These are phyloP conservation scores for Empidonax alnorum DNA, from an alignment of 2,113 vertebrate species.

Conservation along the genomic window DNA sequence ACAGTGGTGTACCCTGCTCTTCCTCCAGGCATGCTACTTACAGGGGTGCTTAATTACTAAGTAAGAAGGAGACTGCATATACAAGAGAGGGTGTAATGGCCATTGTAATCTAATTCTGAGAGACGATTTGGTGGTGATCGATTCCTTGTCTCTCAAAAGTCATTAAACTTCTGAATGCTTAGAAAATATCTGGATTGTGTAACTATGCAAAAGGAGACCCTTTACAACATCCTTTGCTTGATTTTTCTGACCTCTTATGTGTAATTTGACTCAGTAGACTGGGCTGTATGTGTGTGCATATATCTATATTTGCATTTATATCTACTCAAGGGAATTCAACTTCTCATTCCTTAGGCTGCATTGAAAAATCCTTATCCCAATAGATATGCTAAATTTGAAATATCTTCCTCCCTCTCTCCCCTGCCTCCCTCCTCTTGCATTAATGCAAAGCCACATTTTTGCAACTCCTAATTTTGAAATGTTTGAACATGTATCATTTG, in stretches of 20 bases:
- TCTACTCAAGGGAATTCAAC: conserved; percentile 11
- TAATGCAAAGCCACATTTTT: conserved; percentile 14
- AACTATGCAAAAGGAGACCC: not conserved
- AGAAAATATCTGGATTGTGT: not conserved
- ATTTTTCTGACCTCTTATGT: conserved; percentile 10
- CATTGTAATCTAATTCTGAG: not conserved
- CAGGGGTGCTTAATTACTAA: not conserved
- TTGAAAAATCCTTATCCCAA: conserved; percentile 25
- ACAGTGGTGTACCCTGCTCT: not conserved
- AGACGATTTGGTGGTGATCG: not conserved
- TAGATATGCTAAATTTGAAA: conserved; percentile 22
- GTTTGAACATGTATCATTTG: not conserved
- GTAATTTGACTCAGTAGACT: not conserved
- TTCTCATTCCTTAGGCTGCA: conserved; percentile 32
- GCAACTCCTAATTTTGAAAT: not conserved
- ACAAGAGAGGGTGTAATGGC: not conserved
- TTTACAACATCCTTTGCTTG: not conserved
- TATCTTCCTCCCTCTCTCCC: not conserved
- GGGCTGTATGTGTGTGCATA: not conserved
- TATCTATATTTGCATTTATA: conserved; percentile 48
- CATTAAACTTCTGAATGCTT: not conserved
- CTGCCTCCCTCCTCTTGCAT: not conserved
- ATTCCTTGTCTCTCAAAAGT: not conserved
- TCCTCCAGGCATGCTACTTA: not conserved
- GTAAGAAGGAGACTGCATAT: not conserved